phyloP scores from a whole-genome alignment of 2,888 invertebrate species.

The Melipona bicolor region DNA sequence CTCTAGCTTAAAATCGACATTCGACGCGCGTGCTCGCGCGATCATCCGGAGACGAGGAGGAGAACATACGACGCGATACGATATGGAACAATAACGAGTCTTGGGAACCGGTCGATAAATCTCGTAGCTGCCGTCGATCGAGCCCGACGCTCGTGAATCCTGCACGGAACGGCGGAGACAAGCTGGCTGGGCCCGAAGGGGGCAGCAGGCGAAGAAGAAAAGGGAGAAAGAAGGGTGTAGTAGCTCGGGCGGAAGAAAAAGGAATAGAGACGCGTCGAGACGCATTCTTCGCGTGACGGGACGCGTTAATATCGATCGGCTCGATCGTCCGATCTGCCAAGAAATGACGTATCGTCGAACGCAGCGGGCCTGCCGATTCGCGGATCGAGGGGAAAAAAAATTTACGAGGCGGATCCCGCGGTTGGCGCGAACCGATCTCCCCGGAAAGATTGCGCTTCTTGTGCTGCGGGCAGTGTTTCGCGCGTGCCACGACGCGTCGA shows the following conservation, averaged over 20 bases:
- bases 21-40: slow-evolving; percentile 45
- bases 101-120: slow-evolving; percentile 61
- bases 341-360: slow-evolving; percentile 73
- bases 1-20: slow-evolving; percentile 28
- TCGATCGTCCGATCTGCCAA: slow-evolving; percentile 63
- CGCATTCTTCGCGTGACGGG: slow-evolving; percentile 70
- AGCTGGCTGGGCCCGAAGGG: neutral
- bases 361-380: slow-evolving; percentile 69
- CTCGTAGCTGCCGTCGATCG: slow-evolving; percentile 51
- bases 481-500: slow-evolving; percentile 60
- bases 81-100: slow-evolving; percentile 58
- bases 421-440: slow-evolving; percentile 46
- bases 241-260: slow-evolving; percentile 44
- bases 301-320: slow-evolving; percentile 70
- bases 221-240: slow-evolving; percentile 23
- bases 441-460: slow-evolving; percentile 54
- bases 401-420: slow-evolving; percentile 62
- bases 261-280: slow-evolving; percentile 61
- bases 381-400: slow-evolving; percentile 62
- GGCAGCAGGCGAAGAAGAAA: slow-evolving; percentile 12
- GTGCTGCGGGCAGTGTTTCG: slow-evolving; percentile 33
- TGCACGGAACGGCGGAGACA: slow-evolving; percentile 9
- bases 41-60: slow-evolving; percentile 23
- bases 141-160: slow-evolving; percentile 32
- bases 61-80: slow-evolving; percentile 3